These are phyloP conservation scores for Blomia tropicalis DNA, from an alignment of 2,888 invertebrate species.

Conservation along the genomic window DNA sequence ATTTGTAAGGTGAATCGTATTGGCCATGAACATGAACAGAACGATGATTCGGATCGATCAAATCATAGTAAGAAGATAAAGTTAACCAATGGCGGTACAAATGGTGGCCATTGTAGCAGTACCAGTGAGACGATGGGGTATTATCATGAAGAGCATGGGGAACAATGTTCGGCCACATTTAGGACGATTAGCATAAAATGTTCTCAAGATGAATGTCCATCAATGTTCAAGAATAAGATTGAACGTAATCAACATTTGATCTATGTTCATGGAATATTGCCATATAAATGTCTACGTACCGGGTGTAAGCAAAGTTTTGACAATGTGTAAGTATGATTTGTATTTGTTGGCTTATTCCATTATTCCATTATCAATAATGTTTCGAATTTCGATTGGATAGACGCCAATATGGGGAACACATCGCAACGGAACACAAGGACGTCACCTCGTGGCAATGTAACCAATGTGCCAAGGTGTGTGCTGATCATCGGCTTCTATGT, in stretches of 20 bases:
- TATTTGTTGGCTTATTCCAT: not conserved
- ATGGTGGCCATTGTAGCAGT: too few relatives aligned
- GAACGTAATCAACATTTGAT: slow-evolving; percentile 8
- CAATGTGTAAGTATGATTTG: not conserved
- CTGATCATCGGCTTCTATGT: slow-evolving; percentile 3
- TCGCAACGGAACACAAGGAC: not conserved
- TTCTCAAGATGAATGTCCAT: not conserved
- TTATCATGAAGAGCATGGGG: not conserved
- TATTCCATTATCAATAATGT: not conserved
- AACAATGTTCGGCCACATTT: slow-evolving; percentile 8
- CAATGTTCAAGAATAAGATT: slow-evolving; percentile 7
- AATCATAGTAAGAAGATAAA: not conserved
- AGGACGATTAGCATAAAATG: slow-evolving; percentile 2
- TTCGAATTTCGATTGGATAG: not conserved
- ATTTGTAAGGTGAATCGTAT: not conserved
- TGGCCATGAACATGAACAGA: not conserved
- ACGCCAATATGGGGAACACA: slow-evolving; percentile 6
- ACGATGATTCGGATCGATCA: not conserved
- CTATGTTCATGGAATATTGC: not conserved
- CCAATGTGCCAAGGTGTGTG: not conserved
- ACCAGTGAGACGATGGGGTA: not conserved
- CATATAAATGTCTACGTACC: not conserved
- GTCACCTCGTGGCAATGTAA: not conserved
- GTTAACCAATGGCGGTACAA: too few relatives aligned
- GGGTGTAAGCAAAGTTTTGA: slow-evolving; percentile 6